A percentile compares a stretch with the other conserved stretches of the same genome.
Evolutionary conservation across 1,140 invertebrate genomes (phyloP).

Genomic region (Euschistus heros): DNA sequence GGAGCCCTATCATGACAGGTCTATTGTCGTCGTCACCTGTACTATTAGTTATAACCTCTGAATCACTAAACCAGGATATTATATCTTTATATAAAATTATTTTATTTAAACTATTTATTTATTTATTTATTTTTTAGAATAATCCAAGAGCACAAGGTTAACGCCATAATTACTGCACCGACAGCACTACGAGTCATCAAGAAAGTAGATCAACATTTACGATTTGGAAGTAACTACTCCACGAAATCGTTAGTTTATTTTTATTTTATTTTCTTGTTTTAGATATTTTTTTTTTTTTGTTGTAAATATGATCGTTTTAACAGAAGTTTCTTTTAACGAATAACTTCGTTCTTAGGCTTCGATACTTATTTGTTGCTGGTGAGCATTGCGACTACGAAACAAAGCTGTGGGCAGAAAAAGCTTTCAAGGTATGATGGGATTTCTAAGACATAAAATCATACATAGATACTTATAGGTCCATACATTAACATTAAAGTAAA

Average conservation of each 20-base stretch:
- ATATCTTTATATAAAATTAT: no score
- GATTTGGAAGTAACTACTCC: constrained; percentile 54
- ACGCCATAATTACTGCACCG: constrained; percentile 76
- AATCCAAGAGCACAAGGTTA: constrained; percentile 74
- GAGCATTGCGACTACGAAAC: constrained; percentile 90
- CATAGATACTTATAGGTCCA: background rate
- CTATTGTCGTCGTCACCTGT: no score
- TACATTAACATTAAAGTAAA: no score
- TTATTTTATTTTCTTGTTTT: background rate
- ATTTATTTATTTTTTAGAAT: constrained; percentile 55
- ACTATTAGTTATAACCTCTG: no score
- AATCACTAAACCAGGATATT: no score
- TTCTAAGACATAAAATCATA: background rate
- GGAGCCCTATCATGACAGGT: no score
- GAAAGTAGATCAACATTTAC: constrained; percentile 57
- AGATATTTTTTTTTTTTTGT: no score
- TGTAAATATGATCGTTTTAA: background rate
- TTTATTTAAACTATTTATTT: no score
- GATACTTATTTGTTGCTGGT: constrained; percentile 77
- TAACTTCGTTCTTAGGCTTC: constrained; percentile 43
- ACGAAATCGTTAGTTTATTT: constrained; percentile 45
- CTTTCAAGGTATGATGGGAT: constrained; percentile 45
- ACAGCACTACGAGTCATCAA: constrained; percentile 78
- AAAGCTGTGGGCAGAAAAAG: constrained; percentile 69
- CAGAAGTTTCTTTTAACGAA: constrained; percentile 2